A percentile compares a stretch with the other conserved stretches of the same genome.
These are phyloP conservation scores for Thaleichthys pacificus DNA, from an alignment of 2,797 vertebrate genomes.

Conservation along the genomic window DNA sequence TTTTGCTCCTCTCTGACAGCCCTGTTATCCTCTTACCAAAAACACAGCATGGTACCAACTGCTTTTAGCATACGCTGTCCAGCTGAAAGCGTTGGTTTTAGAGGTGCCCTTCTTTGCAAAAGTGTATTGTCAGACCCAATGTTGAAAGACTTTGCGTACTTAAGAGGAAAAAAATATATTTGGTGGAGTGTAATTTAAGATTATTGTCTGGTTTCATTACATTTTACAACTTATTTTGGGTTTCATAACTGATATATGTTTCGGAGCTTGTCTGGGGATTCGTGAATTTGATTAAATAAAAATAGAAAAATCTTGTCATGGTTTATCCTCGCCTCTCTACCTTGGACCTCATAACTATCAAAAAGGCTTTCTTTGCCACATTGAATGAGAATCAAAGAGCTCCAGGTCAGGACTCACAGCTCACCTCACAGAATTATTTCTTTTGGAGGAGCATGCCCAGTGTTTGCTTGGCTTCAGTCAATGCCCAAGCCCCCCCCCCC, in stretches of 20 bases:
- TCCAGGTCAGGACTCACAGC: slow-evolving; percentile 65
- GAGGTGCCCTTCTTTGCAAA: slow-evolving; percentile 34
- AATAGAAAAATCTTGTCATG: slow-evolving; percentile 59
- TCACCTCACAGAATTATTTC: slow-evolving; percentile 69
- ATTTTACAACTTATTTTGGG: slow-evolving; percentile 45
- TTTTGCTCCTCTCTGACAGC: slow-evolving; percentile 50
- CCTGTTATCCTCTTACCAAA: slow-evolving; percentile 65
- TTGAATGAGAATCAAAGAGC: slow-evolving; percentile 68
- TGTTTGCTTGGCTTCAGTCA: slow-evolving; percentile 73
- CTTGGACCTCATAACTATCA: slow-evolving; percentile 60
- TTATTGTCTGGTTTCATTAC: slow-evolving; percentile 39
- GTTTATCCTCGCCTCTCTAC: slow-evolving; percentile 64
- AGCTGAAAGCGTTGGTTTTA: slow-evolving; percentile 54
- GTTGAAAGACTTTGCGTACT: slow-evolving; percentile 4
- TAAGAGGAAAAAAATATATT: too few relatives aligned
- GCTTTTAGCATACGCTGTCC: slow-evolving; percentile 49
- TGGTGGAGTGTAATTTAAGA: too few relatives aligned
- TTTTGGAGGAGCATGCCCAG: slow-evolving; percentile 65
- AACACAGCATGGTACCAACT: slow-evolving; percentile 39
- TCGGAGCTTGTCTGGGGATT: too few relatives aligned
- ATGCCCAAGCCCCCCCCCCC: slow-evolving; percentile 52
- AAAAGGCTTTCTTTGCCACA: slow-evolving; percentile 67
- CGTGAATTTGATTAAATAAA: slow-evolving; percentile 36
- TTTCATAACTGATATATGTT: slow-evolving; percentile 30
- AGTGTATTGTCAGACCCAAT: slow-evolving; percentile 32